Conservation (phyloP, 2,797 vertebrate genomes). For the Hypotaenidia philippensis region DNA sequence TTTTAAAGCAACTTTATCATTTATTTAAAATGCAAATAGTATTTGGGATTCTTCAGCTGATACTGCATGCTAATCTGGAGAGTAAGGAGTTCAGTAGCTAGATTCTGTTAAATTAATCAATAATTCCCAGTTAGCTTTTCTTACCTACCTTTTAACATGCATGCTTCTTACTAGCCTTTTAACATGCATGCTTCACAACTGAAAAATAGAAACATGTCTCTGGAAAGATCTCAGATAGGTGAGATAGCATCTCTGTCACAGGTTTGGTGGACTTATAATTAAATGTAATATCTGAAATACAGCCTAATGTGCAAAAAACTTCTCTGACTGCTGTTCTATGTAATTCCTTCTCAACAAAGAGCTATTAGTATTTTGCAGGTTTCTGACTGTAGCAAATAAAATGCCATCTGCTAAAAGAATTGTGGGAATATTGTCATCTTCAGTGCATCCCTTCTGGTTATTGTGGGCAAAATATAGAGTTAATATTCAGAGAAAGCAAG, state of each 20-base stretch:
- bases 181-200: neutral
- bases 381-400: conserved; percentile 15
- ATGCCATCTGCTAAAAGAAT: conserved; percentile 5
- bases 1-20: neutral
- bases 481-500: neutral
- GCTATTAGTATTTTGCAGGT: neutral
- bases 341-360: neutral
- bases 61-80: neutral
- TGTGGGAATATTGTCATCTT: neutral
- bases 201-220: neutral
- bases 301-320: neutral
- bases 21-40: neutral
- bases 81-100: neutral
- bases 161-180: neutral
- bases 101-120: neutral
- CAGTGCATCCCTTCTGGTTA: neutral
- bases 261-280: neutral
- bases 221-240: neutral
- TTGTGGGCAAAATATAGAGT: neutral
- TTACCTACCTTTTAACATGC: neutral
- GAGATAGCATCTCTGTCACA: neutral
- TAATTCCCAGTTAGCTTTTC: neutral
- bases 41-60: neutral
- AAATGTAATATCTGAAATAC: neutral
- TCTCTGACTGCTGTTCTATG: neutral